These are phyloP conservation scores for Sparus aurata DNA, from an alignment of 2,797 vertebrate species.

Conservation along the genomic window DNA sequence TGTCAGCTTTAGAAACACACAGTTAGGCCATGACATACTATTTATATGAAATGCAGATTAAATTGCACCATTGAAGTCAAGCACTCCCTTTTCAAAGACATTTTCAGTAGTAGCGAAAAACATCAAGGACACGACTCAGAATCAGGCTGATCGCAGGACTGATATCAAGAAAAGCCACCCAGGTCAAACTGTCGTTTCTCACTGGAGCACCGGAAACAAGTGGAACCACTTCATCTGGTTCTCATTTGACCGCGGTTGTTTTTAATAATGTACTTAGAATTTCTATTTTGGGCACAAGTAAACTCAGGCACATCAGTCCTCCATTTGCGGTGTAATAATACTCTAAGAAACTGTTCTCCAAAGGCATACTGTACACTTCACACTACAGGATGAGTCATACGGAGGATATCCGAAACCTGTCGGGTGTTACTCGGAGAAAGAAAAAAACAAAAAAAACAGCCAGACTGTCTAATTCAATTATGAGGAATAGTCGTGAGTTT, in stretches of 20 bases:
- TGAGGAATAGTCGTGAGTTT: slow-evolving; percentile 24
- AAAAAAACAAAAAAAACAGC: slow-evolving; percentile 27
- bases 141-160: neutral
- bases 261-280: neutral
- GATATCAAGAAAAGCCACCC: neutral
- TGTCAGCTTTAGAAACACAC: neutral
- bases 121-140: neutral
- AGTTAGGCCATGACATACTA: neutral
- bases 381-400: slow-evolving; percentile 28
- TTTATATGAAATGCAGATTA: neutral
- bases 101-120: neutral
- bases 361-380: neutral
- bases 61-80: neutral
- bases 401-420: slow-evolving; percentile 29
- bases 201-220: no score
- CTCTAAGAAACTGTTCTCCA: slow-evolving; percentile 24
- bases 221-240: neutral
- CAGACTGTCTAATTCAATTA: slow-evolving; percentile 43
- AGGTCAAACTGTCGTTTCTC: neutral
- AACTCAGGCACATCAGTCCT: neutral
- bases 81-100: neutral
- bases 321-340: neutral
- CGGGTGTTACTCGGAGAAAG: slow-evolving; percentile 33
- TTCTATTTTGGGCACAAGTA: slow-evolving; percentile 6
- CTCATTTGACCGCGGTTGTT: neutral